Conservation (phyloP, 2,888 invertebrate genomes). For the Cryptocephalus moraei region DNA sequence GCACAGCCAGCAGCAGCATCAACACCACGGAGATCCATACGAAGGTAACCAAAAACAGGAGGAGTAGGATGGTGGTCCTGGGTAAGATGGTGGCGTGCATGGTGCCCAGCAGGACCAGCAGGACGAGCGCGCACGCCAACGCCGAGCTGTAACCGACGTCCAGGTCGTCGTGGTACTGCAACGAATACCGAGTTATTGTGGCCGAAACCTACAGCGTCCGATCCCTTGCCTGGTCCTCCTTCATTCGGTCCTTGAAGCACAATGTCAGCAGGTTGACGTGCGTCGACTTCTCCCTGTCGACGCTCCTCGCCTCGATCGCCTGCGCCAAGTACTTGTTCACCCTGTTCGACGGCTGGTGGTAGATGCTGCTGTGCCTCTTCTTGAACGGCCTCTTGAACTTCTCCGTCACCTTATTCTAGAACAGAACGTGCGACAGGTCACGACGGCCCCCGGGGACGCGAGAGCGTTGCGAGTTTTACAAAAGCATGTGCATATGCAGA, state of each 20-base stretch:
- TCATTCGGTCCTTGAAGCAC: conserved; percentile 74
- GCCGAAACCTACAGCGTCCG: neutral
- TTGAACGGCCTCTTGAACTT: conserved; percentile 81
- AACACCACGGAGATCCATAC: conserved; percentile 83
- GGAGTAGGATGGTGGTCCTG: conserved; percentile 70
- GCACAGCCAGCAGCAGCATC: conserved; percentile 72
- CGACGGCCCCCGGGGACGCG: no score
- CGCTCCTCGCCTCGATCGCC: conserved; percentile 82
- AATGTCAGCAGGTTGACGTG: conserved; percentile 80
- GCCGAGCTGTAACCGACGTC: conserved; percentile 81
- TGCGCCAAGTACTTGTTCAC: conserved; percentile 88
- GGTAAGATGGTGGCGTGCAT: conserved; percentile 74
- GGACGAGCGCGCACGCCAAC: conserved; percentile 63
- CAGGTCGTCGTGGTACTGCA: conserved; percentile 74
- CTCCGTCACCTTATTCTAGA: conserved; percentile 77
- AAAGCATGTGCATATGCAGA: no score
- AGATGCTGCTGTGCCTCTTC: conserved; percentile 77
- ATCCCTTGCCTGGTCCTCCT: conserved; percentile 63
- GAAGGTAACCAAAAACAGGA: conserved; percentile 81
- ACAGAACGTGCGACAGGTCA: conserved; percentile 10
- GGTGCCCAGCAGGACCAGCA: conserved; percentile 65
- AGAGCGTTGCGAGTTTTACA: no score
- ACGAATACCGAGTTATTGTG: conserved; percentile 4
- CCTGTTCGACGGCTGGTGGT: conserved; percentile 82
- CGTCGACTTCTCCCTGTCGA: conserved; percentile 80